Evolutionary conservation across 64 coral and sea anemone species (phyloP).

Genomic region (Montipora sp.): DNA sequence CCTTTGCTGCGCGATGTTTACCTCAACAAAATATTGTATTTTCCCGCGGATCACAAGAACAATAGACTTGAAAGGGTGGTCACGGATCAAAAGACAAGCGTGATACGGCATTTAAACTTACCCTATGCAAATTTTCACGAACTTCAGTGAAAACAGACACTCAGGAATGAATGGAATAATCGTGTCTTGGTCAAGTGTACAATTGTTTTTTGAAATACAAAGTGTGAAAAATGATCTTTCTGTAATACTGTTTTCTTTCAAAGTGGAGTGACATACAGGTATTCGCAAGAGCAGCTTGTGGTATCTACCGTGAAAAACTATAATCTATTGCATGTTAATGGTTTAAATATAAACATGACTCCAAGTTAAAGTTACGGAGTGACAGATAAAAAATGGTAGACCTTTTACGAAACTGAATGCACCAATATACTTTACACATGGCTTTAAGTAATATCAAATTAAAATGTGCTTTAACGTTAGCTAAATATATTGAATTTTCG

Average conservation of each 20-base stretch:
- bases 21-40: too few species aligned
- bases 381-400: not conserved
- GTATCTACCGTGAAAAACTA: not conserved
- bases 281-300: not conserved
- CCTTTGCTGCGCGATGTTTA: too few species aligned
- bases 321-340: not conserved
- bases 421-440: not conserved
- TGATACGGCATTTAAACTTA: slow-evolving; percentile 12
- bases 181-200: not conserved
- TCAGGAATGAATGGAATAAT: not conserved
- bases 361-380: not conserved
- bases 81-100: not conserved
- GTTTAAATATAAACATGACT: not conserved
- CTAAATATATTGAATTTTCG: not conserved
- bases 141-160: not conserved
- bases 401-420: not conserved
- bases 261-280: not conserved
- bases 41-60: too few species aligned
- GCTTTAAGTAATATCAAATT: not conserved
- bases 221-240: not conserved
- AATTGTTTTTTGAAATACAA: not conserved
- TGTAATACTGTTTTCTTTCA: not conserved
- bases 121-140: not conserved
- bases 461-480: not conserved
- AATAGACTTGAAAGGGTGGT: not conserved